These are phyloP conservation scores for Mesaphorura yosii DNA, from an alignment of 1,140 invertebrate genomes.

Conservation along the genomic window DNA sequence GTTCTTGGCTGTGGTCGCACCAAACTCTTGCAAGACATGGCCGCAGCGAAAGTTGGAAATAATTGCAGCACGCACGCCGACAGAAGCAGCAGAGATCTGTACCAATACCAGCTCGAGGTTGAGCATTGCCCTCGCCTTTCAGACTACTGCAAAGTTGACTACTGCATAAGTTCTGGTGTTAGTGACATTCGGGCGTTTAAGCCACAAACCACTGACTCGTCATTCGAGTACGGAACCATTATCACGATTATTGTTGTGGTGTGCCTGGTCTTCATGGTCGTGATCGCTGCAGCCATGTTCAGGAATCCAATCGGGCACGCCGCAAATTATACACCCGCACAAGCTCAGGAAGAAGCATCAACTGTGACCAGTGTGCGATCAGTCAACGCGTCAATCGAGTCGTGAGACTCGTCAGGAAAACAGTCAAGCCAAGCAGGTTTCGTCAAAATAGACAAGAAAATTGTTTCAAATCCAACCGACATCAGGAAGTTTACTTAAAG, in stretches of 20 bases:
- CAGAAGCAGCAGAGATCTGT: neutral
- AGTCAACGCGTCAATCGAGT: too few relatives aligned
- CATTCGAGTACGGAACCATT: conserved; percentile 1
- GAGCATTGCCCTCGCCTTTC: conserved; percentile 4
- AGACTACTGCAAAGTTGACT: neutral
- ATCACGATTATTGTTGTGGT: conserved; percentile 5
- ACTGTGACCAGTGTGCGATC: too few relatives aligned
- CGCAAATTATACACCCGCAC: neutral
- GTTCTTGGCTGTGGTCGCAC: neutral
- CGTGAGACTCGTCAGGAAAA: too few relatives aligned
- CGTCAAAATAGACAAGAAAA: too few relatives aligned
- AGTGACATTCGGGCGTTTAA: conserved; percentile 5
- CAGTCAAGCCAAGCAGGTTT: too few relatives aligned
- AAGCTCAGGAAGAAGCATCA: too few relatives aligned
- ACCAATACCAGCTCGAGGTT: neutral
- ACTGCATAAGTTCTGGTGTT: neutral
- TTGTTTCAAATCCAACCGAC: too few relatives aligned
- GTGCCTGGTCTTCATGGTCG: neutral
- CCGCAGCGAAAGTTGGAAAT: neutral
- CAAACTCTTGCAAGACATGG: neutral
- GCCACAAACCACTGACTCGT: neutral
- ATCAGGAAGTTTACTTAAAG: too few relatives aligned
- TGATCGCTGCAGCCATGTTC: conserved; percentile 3
- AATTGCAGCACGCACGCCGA: neutral
- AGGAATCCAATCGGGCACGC: neutral